Base-by-base conservation (phyloP, 2,113 vertebrate species). In the Corynorhinus townsendii region DNA sequence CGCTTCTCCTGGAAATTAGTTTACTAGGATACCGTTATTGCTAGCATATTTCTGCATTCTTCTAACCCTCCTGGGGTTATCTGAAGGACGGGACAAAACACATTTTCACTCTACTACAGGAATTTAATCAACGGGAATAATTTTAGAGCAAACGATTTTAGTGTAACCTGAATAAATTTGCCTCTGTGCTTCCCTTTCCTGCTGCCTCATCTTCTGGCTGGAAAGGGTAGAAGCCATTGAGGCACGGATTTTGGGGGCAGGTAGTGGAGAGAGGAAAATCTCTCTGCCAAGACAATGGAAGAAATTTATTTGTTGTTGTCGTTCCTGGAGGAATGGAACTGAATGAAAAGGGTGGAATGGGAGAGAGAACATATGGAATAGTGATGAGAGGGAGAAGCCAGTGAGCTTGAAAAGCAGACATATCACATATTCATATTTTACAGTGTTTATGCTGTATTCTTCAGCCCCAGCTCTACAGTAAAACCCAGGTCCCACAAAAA, bases 401-500 rank as follows among this genome's bases (percentile, higher is more conserved):
- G 10, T 68, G 77, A 11, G 35, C 45, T 69, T 88, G 71, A 76
- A 92, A 87, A 87, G 30, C 26, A 81, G 52, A 79, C 35, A 40
- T 84, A 52, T 72, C 43, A 40, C 33, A 72, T 47, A 52, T 73
- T 95, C 90, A 9, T 69, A 62, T 82, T 95, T 82, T 81, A 73
- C 28, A 26, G 35, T 68, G 54, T 90, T 88, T 93, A 45, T 80
- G 71, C 93, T 86, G 5, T 11, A 33, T 4, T 92, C 26, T 79
- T 86, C 26, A 30, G 72, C 20, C 54, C 68, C 40, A 76, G 16
- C 28, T 87, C 38, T 73, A 71, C 54, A 72, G 30, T 93, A 87
- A 93, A 95, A 90, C 75, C 20, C 88, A 81, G 75, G 75, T 40
- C 45, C 49, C 20, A 89, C n/a, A 69, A 76, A 95, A 86, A 80